phyloP scores from a whole-genome alignment of 2,797 vertebrate species.

The Bovichtus variegatus region DNA sequence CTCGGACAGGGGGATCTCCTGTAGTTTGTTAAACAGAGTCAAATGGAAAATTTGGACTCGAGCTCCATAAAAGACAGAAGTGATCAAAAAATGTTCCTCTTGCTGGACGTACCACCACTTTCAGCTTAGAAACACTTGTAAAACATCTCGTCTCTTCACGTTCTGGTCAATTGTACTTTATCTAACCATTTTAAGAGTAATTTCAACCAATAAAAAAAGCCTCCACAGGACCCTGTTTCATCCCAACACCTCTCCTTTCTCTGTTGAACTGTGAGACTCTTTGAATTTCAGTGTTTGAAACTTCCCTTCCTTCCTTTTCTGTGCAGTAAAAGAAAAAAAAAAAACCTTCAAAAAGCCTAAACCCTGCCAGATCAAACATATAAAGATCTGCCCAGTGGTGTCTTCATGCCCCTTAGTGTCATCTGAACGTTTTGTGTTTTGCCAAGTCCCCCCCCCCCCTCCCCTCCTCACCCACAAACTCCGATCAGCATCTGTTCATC shows the following conservation, averaged over 20 bases:
- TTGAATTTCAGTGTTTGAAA: slow-evolving; percentile 49
- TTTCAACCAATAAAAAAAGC: neutral
- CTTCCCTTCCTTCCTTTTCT: slow-evolving; percentile 57
- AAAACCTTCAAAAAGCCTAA: neutral
- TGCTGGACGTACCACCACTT: neutral
- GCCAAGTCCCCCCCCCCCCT: slow-evolving; percentile 26
- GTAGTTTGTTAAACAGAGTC: neutral
- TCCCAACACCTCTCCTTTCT: slow-evolving; percentile 18
- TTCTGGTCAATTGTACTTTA: no score
- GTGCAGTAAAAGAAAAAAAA: neutral
- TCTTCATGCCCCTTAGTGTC: slow-evolving; percentile 25
- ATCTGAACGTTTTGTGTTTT: slow-evolving; percentile 57
- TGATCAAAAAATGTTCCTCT: neutral
- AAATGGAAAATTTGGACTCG: neutral
- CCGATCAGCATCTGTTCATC: slow-evolving; percentile 34
- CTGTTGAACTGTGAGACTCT: slow-evolving; percentile 21
- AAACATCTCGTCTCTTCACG: neutral
- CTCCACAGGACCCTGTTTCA: neutral
- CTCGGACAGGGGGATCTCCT: slow-evolving; percentile 97
- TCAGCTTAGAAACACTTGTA: neutral
- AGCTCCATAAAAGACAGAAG: no score
- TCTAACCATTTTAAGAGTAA: neutral
- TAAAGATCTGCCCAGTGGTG: slow-evolving; percentile 23
- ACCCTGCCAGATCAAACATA: slow-evolving; percentile 55
- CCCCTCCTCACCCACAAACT: neutral